Evolutionary conservation across 2,797 vertebrate species (phyloP).

Genomic region (Chelmon rostratus): DNA sequence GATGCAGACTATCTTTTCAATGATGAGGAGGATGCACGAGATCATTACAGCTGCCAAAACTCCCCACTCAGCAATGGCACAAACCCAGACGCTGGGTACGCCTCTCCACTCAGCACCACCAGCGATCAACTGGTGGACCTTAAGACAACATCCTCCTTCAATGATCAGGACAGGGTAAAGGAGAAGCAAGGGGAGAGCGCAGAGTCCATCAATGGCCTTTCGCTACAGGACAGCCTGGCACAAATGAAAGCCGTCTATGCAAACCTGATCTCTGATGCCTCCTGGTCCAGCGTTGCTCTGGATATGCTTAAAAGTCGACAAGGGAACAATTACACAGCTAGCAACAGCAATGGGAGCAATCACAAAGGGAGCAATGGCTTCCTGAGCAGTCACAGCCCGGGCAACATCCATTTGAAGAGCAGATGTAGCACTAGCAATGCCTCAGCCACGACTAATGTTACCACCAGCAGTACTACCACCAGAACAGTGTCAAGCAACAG

Average conservation of each 20-base stretch:
- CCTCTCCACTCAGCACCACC: constrained; percentile 95
- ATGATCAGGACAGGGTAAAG: constrained; percentile 91
- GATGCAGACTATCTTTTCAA: constrained; percentile 93
- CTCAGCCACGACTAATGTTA: constrained; percentile 71
- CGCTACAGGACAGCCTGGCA: constrained; percentile 95
- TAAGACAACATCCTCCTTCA: constrained; percentile 90
- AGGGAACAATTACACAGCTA: constrained; percentile 81
- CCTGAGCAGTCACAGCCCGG: constrained; percentile 78
- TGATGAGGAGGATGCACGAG: constrained; percentile 91
- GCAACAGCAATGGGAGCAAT: constrained; percentile 85
- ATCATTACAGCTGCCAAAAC: constrained; percentile 94
- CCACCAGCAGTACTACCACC: constrained; percentile 77
- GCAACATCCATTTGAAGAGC: constrained; percentile 67
- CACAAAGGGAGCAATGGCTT: constrained; percentile 86
- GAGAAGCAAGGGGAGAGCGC: constrained; percentile 76
- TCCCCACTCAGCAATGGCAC: constrained; percentile 97
- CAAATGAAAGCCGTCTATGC: constrained; percentile 99
- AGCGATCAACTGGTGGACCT: constrained; percentile 94
- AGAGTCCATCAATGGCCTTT: constrained; percentile 87
- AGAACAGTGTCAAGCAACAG: constrained; percentile 77
- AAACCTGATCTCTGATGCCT: constrained; percentile 96
- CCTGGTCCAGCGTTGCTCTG: constrained; percentile 95
- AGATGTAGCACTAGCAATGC: constrained; percentile 77
- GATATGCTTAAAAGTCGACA: constrained; percentile 92
- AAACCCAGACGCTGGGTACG: constrained; percentile 96